Base-by-base conservation (phyloP, 2,797 vertebrate genomes). In the Manis crassicaudata region DNA sequence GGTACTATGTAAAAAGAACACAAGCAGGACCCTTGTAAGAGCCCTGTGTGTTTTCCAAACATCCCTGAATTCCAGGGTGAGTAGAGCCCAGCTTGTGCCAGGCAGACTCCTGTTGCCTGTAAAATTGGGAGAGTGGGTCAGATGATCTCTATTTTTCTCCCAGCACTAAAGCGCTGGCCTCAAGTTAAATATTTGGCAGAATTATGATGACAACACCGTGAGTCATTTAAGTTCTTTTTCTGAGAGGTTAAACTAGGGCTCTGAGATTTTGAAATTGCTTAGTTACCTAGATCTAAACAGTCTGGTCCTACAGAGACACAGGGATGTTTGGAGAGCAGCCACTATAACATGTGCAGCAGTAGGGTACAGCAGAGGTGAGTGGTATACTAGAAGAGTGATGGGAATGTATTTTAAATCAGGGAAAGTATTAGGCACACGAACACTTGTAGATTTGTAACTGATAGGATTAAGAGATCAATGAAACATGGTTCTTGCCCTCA, bases 321-420 rank as follows among this genome's bases (percentile, higher is more conserved):
- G 63, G 3, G 7, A 67, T 32, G 5, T 83, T 90, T 84, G 16
- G 0, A 93, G 86, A 73, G 29, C n/a, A 75, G 29, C 9, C 35
- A 40, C 6, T 46, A 52, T 21, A 91, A 86, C 73, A 77, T 91
- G 6, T 76, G 20, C 29, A 82, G 79, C 62, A 21, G 0, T n/a
- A 80, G 50, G 9, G 9, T 82, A 88, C 18, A 56, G 93, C 82
- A 23, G 46, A 94, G 37, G 32, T 25, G 68, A 88, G 11, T 27
- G 16, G 18, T 76, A 8, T 73, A 58, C 32, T 58, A 3, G 35
- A 73, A 62, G 17, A 65, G 3, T 58, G 89, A 54, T n/a, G 43
- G 46, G 60, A 86, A 92, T 83, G 90, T 94, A 63, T 89, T 94
- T 91, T 23, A 92, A 93, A 92, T 91, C 27, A 80, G 56, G 25